phyloP scores from a whole-genome alignment of 1,140 invertebrate species.

The Antheraea mylitta region DNA sequence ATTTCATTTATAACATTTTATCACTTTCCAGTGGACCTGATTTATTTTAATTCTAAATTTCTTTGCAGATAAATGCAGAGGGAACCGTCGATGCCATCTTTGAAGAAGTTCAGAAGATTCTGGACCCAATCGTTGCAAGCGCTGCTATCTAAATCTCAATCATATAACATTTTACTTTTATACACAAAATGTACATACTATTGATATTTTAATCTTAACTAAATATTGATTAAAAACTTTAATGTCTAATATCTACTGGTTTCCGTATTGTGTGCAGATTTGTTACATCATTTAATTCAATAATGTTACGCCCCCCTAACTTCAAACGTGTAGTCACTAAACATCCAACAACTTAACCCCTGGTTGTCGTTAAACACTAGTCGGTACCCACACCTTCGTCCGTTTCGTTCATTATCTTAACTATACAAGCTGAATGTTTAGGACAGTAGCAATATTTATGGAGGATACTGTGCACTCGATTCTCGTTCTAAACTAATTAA shows the following conservation, averaged over 20 bases:
- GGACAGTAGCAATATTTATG: too few species aligned
- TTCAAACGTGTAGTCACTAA: too few species aligned
- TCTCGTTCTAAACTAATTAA: too few species aligned
- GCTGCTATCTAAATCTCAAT: background rate
- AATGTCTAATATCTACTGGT: background rate
- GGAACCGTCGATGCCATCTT: slow-evolving; percentile 88
- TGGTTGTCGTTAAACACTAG: too few species aligned
- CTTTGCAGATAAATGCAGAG: slow-evolving; percentile 89
- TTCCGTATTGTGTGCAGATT: background rate
- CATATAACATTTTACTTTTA: background rate
- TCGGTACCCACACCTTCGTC: too few species aligned
- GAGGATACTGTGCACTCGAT: too few species aligned
- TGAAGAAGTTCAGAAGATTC: slow-evolving; percentile 80
- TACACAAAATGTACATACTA: slow-evolving; percentile 5
- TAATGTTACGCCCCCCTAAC: too few species aligned
- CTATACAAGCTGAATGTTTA: too few species aligned
- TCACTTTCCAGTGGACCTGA: background rate
- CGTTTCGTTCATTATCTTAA: too few species aligned
- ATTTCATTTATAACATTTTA: background rate
- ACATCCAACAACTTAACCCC: too few species aligned
- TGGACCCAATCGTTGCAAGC: slow-evolving; percentile 45
- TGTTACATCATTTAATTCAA: too few species aligned
- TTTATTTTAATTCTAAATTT: background rate
- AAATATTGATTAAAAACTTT: background rate
- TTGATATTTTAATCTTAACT: background rate